These are phyloP conservation scores for Tokudaia muenninki DNA, from an alignment of 2,797 vertebrate species.

Conservation along the genomic window DNA sequence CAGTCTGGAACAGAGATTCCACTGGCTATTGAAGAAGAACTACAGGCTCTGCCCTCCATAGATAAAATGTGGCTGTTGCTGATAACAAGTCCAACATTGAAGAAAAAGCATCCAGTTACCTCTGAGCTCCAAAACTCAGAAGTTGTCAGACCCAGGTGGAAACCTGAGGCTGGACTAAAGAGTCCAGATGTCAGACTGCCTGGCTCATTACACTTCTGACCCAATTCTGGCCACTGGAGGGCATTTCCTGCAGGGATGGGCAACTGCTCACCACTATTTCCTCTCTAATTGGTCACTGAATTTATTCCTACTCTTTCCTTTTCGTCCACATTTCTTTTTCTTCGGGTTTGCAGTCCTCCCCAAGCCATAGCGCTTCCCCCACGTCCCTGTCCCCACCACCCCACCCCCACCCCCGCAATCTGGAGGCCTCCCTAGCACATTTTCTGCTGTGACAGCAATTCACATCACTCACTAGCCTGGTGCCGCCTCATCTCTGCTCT, in stretches of 20 bases:
- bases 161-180: conserved; percentile 12
- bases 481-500: conserved; percentile 48
- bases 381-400: background rate
- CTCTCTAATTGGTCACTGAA: background rate
- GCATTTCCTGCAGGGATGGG: conserved; percentile 18
- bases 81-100: background rate
- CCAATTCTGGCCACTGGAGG: conserved; percentile 47
- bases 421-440: background rate
- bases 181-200: conserved; percentile 58
- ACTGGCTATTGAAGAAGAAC: background rate
- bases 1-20: background rate
- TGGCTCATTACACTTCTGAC: conserved; percentile 39
- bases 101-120: background rate
- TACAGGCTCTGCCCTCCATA: background rate
- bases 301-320: background rate
- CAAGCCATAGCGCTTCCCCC: background rate
- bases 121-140: conserved; percentile 14
- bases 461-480: conserved; percentile 58
- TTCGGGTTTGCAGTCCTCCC: background rate
- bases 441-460: conserved; percentile 68
- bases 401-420: background rate
- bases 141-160: conserved; percentile 50
- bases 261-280: background rate
- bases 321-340: background rate
- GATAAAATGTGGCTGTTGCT: background rate